These are phyloP conservation scores for Paedocypris sp. DNA, from an alignment of 2,113 vertebrate species.

Conservation along the genomic window DNA sequence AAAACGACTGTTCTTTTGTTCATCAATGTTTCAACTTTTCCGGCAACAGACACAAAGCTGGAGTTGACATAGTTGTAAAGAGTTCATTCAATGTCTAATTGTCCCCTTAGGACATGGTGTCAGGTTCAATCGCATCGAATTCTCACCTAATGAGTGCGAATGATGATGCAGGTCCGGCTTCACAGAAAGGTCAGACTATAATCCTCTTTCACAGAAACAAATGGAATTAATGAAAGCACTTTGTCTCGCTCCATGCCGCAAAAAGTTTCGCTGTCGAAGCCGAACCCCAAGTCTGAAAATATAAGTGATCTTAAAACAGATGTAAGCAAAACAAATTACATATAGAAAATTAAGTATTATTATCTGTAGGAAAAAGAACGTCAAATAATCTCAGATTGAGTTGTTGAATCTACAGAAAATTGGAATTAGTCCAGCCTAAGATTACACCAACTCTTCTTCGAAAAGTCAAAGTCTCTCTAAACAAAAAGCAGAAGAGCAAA, in stretches of 20 bases:
- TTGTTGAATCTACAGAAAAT: too few relatives aligned
- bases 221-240: conserved; percentile 70
- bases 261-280: neutral
- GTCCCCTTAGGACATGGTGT: conserved; percentile 70
- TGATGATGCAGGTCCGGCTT: conserved; percentile 67
- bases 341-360: too few relatives aligned
- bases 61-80: conserved; percentile 56
- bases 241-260: conserved; percentile 51
- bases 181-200: conserved; percentile 79
- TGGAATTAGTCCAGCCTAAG: too few relatives aligned
- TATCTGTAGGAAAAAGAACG: too few relatives aligned
- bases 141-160: conserved; percentile 84
- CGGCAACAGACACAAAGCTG: conserved; percentile 32
- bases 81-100: conserved; percentile 73
- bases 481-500: too few relatives aligned
- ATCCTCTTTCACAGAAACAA: conserved; percentile 78
- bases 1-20: conserved; percentile 2
- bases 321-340: too few relatives aligned
- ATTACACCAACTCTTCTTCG: too few relatives aligned
- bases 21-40: conserved; percentile 19
- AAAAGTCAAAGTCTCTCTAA: too few relatives aligned
- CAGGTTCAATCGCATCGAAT: conserved; percentile 60
- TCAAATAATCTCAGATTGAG: too few relatives aligned
- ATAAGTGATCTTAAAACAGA: conserved; percentile 26
- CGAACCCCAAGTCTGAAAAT: conserved; percentile 25